Conservation (phyloP, 2,888 invertebrate species). For the Melinaea menophilus region DNA sequence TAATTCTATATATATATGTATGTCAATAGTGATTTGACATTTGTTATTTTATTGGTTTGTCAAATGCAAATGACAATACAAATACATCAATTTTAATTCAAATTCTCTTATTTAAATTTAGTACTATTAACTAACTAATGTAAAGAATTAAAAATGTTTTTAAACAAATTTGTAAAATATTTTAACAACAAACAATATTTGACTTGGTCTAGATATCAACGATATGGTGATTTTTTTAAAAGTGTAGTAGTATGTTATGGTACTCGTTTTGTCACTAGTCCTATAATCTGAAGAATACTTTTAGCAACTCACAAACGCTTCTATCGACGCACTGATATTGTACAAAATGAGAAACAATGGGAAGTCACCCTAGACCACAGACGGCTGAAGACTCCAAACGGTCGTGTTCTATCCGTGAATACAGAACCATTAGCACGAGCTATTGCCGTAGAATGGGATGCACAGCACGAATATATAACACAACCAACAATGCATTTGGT, state of each 20-base stretch:
- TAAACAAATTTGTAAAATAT: background rate
- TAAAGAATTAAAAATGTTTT: background rate
- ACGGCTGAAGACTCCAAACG: slow-evolving; percentile 93
- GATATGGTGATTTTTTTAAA: background rate
- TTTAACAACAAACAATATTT: background rate
- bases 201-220: slow-evolving; percentile 3
- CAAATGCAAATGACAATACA: too few species aligned
- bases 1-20: too few species aligned
- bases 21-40: too few species aligned
- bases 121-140: too few species aligned
- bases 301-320: slow-evolving; percentile 81
- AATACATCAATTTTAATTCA: too few species aligned
- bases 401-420: slow-evolving; percentile 84
- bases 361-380: slow-evolving; percentile 93
- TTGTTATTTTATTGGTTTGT: too few species aligned
- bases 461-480: slow-evolving; percentile 87
- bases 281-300: slow-evolving; percentile 29
- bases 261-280: slow-evolving; percentile 28
- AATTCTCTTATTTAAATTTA: too few species aligned
- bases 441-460: slow-evolving; percentile 96
- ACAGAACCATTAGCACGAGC: slow-evolving; percentile 94
- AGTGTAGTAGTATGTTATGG: background rate
- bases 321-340: slow-evolving; percentile 84
- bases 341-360: slow-evolving; percentile 83
- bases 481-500: slow-evolving; percentile 94